phyloP scores from a whole-genome alignment of 2,113 vertebrate species.

The Phylloscopus whistleri region DNA sequence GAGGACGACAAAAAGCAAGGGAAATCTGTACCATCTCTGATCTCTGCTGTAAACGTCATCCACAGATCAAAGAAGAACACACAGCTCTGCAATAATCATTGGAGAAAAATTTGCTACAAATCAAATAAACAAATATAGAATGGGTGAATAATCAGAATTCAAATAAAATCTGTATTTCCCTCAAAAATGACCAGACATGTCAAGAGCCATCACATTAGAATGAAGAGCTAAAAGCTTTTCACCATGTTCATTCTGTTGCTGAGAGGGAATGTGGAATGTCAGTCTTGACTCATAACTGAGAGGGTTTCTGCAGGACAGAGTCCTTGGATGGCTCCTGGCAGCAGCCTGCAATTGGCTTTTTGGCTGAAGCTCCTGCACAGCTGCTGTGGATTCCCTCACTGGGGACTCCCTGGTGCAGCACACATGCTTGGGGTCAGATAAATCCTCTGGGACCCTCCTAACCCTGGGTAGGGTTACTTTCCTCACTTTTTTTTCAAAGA shows the following conservation, averaged over 20 bases:
- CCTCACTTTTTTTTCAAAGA: not conserved
- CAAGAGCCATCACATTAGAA: not conserved
- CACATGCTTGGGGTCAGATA: not conserved
- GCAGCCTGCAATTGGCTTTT: not conserved
- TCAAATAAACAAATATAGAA: not conserved
- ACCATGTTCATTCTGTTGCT: fast-evolving
- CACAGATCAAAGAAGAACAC: not conserved
- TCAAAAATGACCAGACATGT: not conserved
- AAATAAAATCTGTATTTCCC: not conserved
- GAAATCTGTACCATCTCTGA: not conserved
- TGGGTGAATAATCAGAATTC: not conserved
- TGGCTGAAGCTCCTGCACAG: not conserved
- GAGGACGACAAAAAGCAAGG: not conserved
- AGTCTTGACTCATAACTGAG: not conserved
- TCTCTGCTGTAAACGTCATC: not conserved
- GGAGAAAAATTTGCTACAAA: not conserved
- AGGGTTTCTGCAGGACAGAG: not conserved
- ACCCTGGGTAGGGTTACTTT: not conserved
- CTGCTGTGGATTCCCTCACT: not conserved
- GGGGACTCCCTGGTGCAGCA: not conserved
- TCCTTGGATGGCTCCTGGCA: not conserved
- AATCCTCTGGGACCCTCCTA: not conserved
- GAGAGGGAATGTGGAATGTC: not conserved
- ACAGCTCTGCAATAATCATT: not conserved
- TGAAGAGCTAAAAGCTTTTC: not conserved